Base-by-base conservation (phyloP, 2,888 invertebrate species). In the Microctonus hyperodae region DNA sequence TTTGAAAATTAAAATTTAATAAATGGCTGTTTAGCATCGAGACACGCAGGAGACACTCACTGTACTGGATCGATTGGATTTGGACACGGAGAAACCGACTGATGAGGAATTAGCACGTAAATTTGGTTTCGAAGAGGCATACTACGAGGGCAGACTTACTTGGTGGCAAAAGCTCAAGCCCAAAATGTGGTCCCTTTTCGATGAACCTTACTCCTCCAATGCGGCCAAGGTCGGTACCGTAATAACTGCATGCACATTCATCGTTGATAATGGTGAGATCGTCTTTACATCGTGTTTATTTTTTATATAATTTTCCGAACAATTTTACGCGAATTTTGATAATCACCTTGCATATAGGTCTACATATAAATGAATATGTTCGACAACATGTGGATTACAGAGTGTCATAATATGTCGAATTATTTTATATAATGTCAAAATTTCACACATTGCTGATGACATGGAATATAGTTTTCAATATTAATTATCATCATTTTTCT, bases 21-120 rank as follows among this genome's bases (percentile, higher is more conserved):
- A 64, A 66, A 62, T 31, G 33, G 10, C 1, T 70, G 81, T 85
- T 25, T 85, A 95, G 94, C 96, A 96, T 88, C 91, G 97, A 79
- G 98, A 99, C 87, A 99, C 99, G 69, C 98, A 99, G 87, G 98
- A 98, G 87, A 99, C 98, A 61, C 88, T 99, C 82, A 96, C 97
- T 67, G 98, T 99, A 69, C 88, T 99, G 81, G 99, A 99, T 87
- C 90, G 97, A 71, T 88, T 99, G 80, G 99, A 99, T 86, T 89
- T 98, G 80, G 98, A 99, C 86, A 97, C 97, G 70, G 98, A 96
- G 85, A 97, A 96, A 85, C 97, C 97, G 53, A 96, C 96, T 77
- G 98, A 98, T 76, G 98, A 98, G 86, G 98, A 98, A 84, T 90
- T 98, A 81, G 98, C 98, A 73, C 90, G 97, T 76, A 97, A 97